Conservation (phyloP, 2,797 vertebrate genomes). For the Gadopsis bispinosus region DNA sequence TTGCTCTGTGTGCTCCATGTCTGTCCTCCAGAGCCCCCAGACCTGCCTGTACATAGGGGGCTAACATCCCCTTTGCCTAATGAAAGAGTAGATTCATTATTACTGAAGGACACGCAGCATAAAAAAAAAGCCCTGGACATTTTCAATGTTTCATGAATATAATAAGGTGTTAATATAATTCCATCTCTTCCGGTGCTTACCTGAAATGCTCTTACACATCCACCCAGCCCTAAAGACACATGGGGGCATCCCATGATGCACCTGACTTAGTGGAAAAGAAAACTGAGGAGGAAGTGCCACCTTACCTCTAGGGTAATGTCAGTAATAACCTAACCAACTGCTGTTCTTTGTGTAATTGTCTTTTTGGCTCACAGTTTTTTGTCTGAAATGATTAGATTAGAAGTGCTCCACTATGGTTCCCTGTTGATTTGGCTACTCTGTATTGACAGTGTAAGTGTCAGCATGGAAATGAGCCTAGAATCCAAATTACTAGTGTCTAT, state of each 20-base stretch:
- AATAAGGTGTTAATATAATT: slow-evolving; percentile 60
- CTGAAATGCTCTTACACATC: slow-evolving; percentile 33
- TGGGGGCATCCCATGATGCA: slow-evolving; percentile 52
- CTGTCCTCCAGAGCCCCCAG: slow-evolving; percentile 38
- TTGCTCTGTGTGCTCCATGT: slow-evolving; percentile 39
- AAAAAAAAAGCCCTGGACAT: slow-evolving; percentile 66
- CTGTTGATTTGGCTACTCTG: slow-evolving; percentile 54
- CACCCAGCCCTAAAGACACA: slow-evolving; percentile 14
- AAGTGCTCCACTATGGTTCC: slow-evolving; percentile 31
- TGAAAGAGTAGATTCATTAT: slow-evolving; percentile 80
- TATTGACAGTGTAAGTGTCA: slow-evolving; percentile 45
- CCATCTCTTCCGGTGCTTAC: slow-evolving; percentile 8
- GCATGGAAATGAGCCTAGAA: slow-evolving; percentile 49
- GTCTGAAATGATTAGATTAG: slow-evolving; percentile 63
- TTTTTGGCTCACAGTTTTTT: slow-evolving; percentile 46
- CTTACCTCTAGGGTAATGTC: slow-evolving; percentile 42
- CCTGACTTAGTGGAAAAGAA: slow-evolving; percentile 24
- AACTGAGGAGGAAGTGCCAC: slow-evolving; percentile 23
- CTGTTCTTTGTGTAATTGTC: slow-evolving; percentile 49
- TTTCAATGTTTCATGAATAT: slow-evolving; percentile 78
- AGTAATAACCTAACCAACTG: slow-evolving; percentile 43
- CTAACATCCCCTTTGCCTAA: slow-evolving; percentile 49
- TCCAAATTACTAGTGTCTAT: slow-evolving; percentile 53
- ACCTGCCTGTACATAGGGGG: slow-evolving; percentile 44
- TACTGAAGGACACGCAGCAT: slow-evolving; percentile 73